Base-by-base conservation (phyloP, 2,113 vertebrate genomes). In the Eptatretus burgeri region DNA sequence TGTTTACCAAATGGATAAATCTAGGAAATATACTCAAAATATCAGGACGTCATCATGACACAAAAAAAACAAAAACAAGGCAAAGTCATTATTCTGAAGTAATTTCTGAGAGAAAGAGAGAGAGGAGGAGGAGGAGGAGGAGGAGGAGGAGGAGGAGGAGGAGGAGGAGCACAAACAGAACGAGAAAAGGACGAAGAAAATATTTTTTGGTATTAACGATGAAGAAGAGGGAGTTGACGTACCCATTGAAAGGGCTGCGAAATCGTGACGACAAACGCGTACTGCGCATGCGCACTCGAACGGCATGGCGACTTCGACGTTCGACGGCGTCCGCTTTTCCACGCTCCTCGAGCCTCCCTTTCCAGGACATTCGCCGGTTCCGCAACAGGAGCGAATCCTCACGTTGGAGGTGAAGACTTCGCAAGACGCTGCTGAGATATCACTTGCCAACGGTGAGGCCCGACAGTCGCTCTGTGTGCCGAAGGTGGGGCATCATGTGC, bases 371-470 rank as follows among this genome's bases (percentile, higher is more conserved):
- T 17, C 20, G 56, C n/a, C 56, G 56, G 56, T 1, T n/a, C n/a
- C 9, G 56, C 56, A 20, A 60, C 56, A 17, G n/a, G 56, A 60
- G 10, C 56, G 20, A 20, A n/a, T 20, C n/a, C 56, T 60, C 11
- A 60, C 56, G n/a, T 20, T 60, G n/a, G 56, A 60, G 56, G 56
- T 60, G 56, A 60, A 60, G 56, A 60, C 56, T n/a, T n/a, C n/a
- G 9, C 56, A 60, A 20, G 56, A 60, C 56, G n/a, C n/a, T 20
- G 56, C 56, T 17, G 56, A 60, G n/a, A 60, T 60, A n/a, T 60
- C 56, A 10, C 56, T 60, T 13, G 20, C 10, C 56, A 20, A 20
- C 56, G 56, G 56, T 60, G 56, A 60, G 53, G 53, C 14, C n/a
- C 10, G 10, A 10, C 2, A 20, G 56, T 5, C 3, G 3, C 27